A percentile compares a stretch with the other conserved stretches of the same genome.
Conservation (phyloP, 2,888 invertebrate genomes). For the Erebia aethiops region DNA sequence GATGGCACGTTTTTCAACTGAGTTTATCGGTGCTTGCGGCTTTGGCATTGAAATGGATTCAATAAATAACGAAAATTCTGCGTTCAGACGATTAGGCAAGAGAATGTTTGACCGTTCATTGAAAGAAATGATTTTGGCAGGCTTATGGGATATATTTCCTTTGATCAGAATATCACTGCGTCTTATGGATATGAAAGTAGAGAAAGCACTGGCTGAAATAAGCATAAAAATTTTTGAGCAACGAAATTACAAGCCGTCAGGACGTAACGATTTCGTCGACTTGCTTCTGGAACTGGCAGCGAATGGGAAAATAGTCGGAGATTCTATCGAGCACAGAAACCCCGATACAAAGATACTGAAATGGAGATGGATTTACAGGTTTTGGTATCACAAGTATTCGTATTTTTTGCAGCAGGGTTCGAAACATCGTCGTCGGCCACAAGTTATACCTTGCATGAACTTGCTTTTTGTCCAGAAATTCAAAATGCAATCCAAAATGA, state of each 20-base stretch:
- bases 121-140: slow-evolving; percentile 43
- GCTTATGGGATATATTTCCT: slow-evolving; percentile 54
- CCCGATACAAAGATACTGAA: slow-evolving; percentile 51
- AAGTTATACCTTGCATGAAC: slow-evolving; percentile 62
- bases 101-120: slow-evolving; percentile 47
- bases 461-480: slow-evolving; percentile 66
- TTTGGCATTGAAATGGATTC: slow-evolving; percentile 54
- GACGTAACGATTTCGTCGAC: slow-evolving; percentile 55
- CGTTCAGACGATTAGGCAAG: slow-evolving; percentile 48
- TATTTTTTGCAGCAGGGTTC: slow-evolving; percentile 73
- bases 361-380: slow-evolving; percentile 54
- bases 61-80: slow-evolving; percentile 51
- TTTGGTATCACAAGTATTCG: slow-evolving; percentile 60
- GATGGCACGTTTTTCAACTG: slow-evolving; percentile 57
- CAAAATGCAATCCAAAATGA: slow-evolving; percentile 63
- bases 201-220: slow-evolving; percentile 47
- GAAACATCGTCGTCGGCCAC: slow-evolving; percentile 73
- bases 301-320: slow-evolving; percentile 58
- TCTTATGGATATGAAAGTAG: slow-evolving; percentile 29
- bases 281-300: slow-evolving; percentile 51
- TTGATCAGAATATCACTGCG: slow-evolving; percentile 42
- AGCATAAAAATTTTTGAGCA: slow-evolving; percentile 53
- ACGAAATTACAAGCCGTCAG: slow-evolving; percentile 57
- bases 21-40: slow-evolving; percentile 58
- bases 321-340: slow-evolving; percentile 58